These are phyloP conservation scores for Cephus spinipes DNA, from an alignment of 2,888 invertebrate species.

Conservation along the genomic window DNA sequence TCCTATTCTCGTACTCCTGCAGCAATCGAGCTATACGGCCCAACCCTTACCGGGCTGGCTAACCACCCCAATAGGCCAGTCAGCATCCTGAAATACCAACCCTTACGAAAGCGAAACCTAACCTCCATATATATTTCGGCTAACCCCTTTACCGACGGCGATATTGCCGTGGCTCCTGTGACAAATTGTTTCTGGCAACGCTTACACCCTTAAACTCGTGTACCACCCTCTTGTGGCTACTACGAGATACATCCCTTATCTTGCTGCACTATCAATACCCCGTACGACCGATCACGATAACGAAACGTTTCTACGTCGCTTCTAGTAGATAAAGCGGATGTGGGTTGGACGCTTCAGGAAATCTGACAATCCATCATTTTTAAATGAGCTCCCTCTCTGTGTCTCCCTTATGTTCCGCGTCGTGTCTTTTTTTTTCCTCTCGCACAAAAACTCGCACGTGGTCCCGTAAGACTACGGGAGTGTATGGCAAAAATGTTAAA, in stretches of 20 bases:
- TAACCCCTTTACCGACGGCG: neutral
- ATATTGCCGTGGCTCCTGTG: neutral
- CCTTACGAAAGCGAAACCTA: neutral
- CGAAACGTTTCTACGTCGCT: neutral
- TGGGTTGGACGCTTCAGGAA: neutral
- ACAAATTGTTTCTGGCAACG: neutral
- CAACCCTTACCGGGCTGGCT: neutral
- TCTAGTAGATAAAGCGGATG: neutral
- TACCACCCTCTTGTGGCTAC: neutral
- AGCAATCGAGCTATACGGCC: neutral
- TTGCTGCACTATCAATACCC: neutral
- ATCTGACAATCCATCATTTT: neutral
- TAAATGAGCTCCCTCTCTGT: neutral
- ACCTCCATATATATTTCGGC: neutral
- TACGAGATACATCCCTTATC: neutral
- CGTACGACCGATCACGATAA: neutral
- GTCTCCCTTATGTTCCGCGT: neutral
- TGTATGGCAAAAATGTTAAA: too few species aligned
- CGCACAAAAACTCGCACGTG: neutral
- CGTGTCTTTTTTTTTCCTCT: neutral
- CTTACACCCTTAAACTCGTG: neutral
- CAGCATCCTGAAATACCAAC: slow-evolving; percentile 6
- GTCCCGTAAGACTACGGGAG: too few species aligned
- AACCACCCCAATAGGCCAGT: slow-evolving; percentile 4
- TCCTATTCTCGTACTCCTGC: neutral